phyloP scores from a whole-genome alignment of 1,140 invertebrate genomes.

The Coelopa frigida region DNA sequence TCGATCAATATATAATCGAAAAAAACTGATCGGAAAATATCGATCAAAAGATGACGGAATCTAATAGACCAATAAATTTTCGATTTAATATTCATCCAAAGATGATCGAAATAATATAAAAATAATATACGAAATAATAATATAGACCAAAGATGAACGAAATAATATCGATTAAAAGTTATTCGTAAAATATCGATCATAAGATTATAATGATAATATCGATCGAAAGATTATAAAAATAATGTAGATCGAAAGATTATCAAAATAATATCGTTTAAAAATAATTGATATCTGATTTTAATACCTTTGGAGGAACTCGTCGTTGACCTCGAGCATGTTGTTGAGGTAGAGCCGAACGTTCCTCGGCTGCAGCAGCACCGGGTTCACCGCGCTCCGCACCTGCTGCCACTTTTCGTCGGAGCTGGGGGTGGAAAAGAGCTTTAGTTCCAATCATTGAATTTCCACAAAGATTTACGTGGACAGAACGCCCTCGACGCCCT shows the following conservation, averaged over 20 bases:
- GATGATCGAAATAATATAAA: slow-evolving; percentile 62
- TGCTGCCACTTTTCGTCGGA: slow-evolving; percentile 31
- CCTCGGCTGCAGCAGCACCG: slow-evolving; percentile 32
- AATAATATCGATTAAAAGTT: too few relatives aligned
- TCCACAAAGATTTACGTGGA: slow-evolving; percentile 31
- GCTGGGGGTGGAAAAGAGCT: slow-evolving; percentile 12
- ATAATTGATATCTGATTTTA: not conserved
- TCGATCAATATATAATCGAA: not conserved
- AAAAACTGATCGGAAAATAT: not conserved
- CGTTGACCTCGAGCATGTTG: slow-evolving; percentile 26
- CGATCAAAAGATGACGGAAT: slow-evolving; percentile 64
- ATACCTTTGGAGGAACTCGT: slow-evolving; percentile 47
- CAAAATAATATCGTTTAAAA: too few relatives aligned
- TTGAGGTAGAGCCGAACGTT: slow-evolving; percentile 32
- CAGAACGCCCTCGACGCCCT: slow-evolving; percentile 24
- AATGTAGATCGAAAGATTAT: not conserved
- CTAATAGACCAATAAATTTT: too few relatives aligned
- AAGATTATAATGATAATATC: not conserved
- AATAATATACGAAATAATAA: slow-evolving; percentile 48
- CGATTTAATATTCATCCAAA: too few relatives aligned
- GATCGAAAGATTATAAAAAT: too few relatives aligned
- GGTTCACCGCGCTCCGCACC: slow-evolving; percentile 33
- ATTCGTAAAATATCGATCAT: too few relatives aligned
- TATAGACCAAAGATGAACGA: too few relatives aligned
- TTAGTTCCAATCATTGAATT: not conserved